These are phyloP conservation scores for Coranthus polyacanthus DNA, from an alignment of 2,797 vertebrate species.

Conservation along the genomic window DNA sequence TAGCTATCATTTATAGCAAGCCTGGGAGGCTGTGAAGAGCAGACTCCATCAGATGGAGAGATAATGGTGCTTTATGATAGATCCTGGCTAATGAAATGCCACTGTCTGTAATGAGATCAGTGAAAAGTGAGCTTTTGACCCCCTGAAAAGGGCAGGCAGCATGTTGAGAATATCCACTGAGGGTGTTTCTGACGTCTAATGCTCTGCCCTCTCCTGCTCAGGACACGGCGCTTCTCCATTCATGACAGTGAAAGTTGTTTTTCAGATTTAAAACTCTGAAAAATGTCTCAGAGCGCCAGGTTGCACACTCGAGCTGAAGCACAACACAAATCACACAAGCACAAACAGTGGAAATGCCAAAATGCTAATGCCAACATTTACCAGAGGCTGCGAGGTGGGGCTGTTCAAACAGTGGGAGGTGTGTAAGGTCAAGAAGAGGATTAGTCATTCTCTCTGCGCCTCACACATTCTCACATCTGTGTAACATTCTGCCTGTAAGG, in stretches of 20 bases:
- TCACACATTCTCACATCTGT: conserved; percentile 42
- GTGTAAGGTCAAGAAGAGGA: conserved; percentile 78
- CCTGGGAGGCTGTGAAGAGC: conserved; percentile 77
- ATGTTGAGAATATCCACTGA: conserved; percentile 63
- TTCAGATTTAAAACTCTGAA: conserved; percentile 9
- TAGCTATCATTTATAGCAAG: conserved; percentile 79
- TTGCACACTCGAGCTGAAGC: conserved; percentile 29
- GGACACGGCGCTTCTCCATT: neutral
- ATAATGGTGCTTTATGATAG: conserved; percentile 82
- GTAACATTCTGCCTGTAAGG: conserved; percentile 16
- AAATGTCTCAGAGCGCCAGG: conserved; percentile 20
- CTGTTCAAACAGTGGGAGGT: conserved; percentile 80
- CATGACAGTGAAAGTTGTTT: conserved; percentile 8
- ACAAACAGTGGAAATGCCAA: conserved; percentile 85
- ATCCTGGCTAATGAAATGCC: conserved; percentile 83
- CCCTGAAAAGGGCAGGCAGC: conserved; percentile 68
- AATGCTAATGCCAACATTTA: conserved; percentile 90
- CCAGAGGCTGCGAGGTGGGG: conserved; percentile 73
- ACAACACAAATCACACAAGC: conserved; percentile 50
- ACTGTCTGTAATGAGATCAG: conserved; percentile 84
- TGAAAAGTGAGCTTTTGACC: conserved; percentile 83
- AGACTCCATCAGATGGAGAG: conserved; percentile 77
- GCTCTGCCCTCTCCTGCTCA: conserved; percentile 32
- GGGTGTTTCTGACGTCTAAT: conserved; percentile 49
- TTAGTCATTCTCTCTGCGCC: conserved; percentile 72